Conservation (phyloP, 1,140 invertebrate species). For the Drosophila chauvacae region DNA sequence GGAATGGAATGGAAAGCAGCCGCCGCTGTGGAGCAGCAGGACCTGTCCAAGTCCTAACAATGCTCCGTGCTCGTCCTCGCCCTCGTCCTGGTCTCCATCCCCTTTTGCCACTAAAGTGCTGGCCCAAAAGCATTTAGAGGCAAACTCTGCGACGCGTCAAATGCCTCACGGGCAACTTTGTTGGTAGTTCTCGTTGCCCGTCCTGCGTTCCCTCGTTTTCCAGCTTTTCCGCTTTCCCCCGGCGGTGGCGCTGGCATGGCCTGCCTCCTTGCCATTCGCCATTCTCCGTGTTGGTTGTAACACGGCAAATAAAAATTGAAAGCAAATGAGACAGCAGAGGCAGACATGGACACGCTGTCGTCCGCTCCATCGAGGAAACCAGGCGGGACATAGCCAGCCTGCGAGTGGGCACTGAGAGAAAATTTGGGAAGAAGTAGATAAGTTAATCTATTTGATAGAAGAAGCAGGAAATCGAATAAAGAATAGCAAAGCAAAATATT, state of each 20-base stretch:
- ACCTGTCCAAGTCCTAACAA: conserved; percentile 60
- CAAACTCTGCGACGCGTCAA: conserved; percentile 71
- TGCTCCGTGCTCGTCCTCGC: conserved; percentile 37
- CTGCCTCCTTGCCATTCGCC: conserved; percentile 11
- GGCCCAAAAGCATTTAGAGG: conserved; percentile 62
- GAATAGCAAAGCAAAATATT: too few species aligned
- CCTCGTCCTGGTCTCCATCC: neutral
- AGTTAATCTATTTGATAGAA: neutral
- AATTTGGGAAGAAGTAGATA: neutral
- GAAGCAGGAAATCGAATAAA: too few species aligned
- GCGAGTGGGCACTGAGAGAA: conserved; percentile 5
- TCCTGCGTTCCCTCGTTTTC: neutral
- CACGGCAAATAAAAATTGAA: conserved; percentile 82
- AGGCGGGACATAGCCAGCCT: conserved; percentile 22
- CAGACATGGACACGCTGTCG: conserved; percentile 60
- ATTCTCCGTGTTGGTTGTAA: conserved; percentile 62
- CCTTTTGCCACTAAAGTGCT: conserved; percentile 28
- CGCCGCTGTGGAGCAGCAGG: conserved; percentile 10
- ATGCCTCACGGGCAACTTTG: conserved; percentile 79
- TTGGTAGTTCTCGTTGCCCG: conserved; percentile 35
- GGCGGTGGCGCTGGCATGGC: neutral
- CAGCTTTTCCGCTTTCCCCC: conserved; percentile 8
- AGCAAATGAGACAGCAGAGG: conserved; percentile 80
- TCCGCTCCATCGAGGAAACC: conserved; percentile 56
- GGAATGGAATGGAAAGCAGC: conserved; percentile 12